Evolutionary conservation across 2,888 invertebrate species (phyloP).

Genomic region (Psylliodes chrysocephalus): DNA sequence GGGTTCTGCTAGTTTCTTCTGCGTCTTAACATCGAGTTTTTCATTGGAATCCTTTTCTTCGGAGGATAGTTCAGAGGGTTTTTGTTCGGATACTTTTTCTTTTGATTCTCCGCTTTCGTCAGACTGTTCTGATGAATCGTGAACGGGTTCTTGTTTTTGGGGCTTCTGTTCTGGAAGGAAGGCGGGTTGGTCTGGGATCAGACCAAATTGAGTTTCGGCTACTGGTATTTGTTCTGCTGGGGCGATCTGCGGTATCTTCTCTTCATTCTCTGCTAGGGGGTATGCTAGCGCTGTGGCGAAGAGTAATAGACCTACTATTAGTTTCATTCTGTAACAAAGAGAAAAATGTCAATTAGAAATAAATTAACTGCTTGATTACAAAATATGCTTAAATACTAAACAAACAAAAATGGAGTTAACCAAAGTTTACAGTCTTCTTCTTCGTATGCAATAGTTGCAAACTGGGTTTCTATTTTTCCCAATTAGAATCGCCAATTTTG

Average conservation of each 20-base stretch:
- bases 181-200: slow-evolving; percentile 26
- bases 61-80: slow-evolving; percentile 14
- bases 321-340: slow-evolving; percentile 71
- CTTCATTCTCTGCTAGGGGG: slow-evolving; percentile 70
- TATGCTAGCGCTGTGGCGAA: slow-evolving; percentile 67
- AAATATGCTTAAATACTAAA: too few relatives aligned
- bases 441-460: too few relatives aligned
- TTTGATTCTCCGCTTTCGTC: slow-evolving; percentile 36
- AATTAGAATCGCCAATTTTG: too few relatives aligned
- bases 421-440: too few relatives aligned
- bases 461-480: too few relatives aligned
- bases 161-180: slow-evolving; percentile 52
- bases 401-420: too few relatives aligned
- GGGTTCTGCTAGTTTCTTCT: too few relatives aligned
- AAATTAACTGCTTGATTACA: too few relatives aligned
- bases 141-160: slow-evolving; percentile 47
- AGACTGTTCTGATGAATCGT: slow-evolving; percentile 33
- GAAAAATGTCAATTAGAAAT: too few relatives aligned
- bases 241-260: slow-evolving; percentile 52
- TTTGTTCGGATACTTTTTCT: slow-evolving; percentile 7
- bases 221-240: slow-evolving; percentile 37
- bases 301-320: slow-evolving; percentile 71
- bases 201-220: slow-evolving; percentile 43
- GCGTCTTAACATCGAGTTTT: slow-evolving; percentile 34
- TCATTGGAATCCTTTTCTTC: slow-evolving; percentile 27